Conservation (phyloP, 2,113 vertebrate genomes). For the Myiopsitta monachus region DNA sequence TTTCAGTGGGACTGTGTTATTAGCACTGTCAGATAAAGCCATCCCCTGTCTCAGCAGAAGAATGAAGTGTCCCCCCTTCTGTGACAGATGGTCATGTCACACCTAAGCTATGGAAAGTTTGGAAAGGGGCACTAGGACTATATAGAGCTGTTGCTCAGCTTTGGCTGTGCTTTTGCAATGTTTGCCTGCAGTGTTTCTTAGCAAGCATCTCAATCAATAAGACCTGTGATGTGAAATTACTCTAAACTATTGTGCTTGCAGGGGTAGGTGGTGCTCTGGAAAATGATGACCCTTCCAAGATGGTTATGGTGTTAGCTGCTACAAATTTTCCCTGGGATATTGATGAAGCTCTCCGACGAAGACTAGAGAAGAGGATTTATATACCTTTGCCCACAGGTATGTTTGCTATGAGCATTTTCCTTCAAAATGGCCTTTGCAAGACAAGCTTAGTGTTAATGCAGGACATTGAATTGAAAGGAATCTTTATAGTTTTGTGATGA, state of each 20-base stretch:
- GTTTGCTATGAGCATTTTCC: neutral
- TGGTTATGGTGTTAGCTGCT: conserved; percentile 85
- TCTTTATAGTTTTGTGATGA: neutral
- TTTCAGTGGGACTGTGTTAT: neutral
- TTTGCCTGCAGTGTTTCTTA: neutral
- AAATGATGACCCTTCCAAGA: conserved; percentile 83
- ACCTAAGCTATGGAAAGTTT: neutral
- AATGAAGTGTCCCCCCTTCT: neutral
- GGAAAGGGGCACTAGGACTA: neutral
- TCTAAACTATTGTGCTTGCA: conserved; percentile 32
- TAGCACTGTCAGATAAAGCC: neutral
- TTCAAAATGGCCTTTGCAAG: neutral
- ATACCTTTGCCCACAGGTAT: conserved; percentile 83
- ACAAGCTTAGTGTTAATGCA: neutral
- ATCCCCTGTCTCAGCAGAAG: neutral
- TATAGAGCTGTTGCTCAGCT: neutral
- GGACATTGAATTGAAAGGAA: neutral
- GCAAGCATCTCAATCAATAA: neutral
- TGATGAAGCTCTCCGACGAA: conserved; percentile 80
- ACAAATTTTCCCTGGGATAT: conserved; percentile 87
- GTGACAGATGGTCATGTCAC: neutral
- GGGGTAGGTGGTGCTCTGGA: conserved; percentile 82
- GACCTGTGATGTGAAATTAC: neutral
- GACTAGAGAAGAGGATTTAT: conserved; percentile 84
- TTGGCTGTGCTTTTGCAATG: neutral